Conservation (phyloP, 53 echinoderm and acorn worm genomes). For the Echinometra lucunter region DNA sequence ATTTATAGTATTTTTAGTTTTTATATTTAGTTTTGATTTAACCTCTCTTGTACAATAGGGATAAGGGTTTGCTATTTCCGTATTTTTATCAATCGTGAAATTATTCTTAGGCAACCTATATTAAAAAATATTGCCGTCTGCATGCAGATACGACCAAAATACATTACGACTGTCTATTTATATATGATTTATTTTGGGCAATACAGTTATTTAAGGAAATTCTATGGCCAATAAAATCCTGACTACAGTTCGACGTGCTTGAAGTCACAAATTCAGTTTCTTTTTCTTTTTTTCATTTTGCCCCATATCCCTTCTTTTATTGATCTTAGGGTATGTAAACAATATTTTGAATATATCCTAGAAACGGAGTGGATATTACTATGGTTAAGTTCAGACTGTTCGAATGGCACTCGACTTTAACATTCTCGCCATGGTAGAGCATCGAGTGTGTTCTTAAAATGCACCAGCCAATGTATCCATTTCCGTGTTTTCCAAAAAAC, state of each 20-base stretch:
- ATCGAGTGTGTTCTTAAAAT: background rate
- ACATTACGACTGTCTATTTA: background rate
- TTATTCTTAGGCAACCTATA: background rate
- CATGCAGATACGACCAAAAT: background rate
- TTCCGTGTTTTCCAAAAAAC: constrained; percentile 26
- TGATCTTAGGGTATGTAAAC: background rate
- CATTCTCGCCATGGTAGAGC: background rate
- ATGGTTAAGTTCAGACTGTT: constrained; percentile 12
- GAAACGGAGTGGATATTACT: constrained; percentile 3
- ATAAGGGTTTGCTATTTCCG: too few species aligned
- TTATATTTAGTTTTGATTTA: too few species aligned
- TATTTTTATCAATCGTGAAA: too few species aligned
- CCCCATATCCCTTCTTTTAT: background rate
- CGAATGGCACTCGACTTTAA: constrained; percentile 27
- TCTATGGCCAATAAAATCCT: background rate
- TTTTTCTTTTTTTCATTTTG: background rate
- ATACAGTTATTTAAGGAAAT: background rate
- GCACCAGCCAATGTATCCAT: background rate
- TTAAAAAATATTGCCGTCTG: background rate
- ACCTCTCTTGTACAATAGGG: too few species aligned
- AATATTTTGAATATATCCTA: constrained; percentile 19
- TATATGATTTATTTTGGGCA: background rate
- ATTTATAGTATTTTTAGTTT: too few species aligned
- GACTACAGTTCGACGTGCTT: background rate
- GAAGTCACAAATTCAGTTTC: background rate